Percentiles rank a stretch among this genome's conserved stretches.
These are phyloP conservation scores for Microchrysa polita DNA, from an alignment of 2,888 invertebrate species.

Conservation along the genomic window DNA sequence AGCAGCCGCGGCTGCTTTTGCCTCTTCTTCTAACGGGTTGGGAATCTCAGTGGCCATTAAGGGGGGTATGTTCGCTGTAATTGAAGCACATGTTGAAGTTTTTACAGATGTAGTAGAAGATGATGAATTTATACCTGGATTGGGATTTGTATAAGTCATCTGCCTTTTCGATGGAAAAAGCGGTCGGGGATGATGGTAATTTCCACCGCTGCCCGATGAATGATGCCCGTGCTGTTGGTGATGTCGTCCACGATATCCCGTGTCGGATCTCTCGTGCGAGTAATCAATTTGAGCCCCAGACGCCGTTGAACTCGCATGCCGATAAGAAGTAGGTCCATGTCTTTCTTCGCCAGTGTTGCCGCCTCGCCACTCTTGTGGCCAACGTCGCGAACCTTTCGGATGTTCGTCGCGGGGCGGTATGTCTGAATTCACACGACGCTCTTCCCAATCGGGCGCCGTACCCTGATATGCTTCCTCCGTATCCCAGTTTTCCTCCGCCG, in stretches of 20 bases:
- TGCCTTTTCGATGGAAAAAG: constrained; percentile 61
- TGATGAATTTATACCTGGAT: constrained; percentile 56
- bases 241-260: constrained; percentile 29
- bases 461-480: constrained; percentile 52
- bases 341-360: constrained; percentile 55
- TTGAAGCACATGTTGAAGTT: constrained; percentile 45
- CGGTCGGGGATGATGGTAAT: constrained; percentile 52
- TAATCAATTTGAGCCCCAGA: constrained; percentile 18
- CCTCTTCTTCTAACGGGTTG: constrained; percentile 9
- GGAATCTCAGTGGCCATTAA: constrained; percentile 29
- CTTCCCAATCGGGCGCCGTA: constrained; percentile 43
- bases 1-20: constrained; percentile 1
- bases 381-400: constrained; percentile 25
- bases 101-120: constrained; percentile 53
- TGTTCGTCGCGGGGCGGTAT: constrained; percentile 39
- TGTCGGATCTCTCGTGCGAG: constrained; percentile 27
- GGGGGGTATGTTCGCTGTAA: constrained; percentile 26
- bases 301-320: not conserved
- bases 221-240: constrained; percentile 40
- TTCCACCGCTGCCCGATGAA: constrained; percentile 15
- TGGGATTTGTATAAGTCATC: constrained; percentile 60
- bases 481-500: constrained; percentile 54
- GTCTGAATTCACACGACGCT: constrained; percentile 47
- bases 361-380: constrained; percentile 48
- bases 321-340: constrained; percentile 46